Base-by-base conservation (phyloP, 2,113 vertebrate genomes). In the Nematolebias whitei region DNA sequence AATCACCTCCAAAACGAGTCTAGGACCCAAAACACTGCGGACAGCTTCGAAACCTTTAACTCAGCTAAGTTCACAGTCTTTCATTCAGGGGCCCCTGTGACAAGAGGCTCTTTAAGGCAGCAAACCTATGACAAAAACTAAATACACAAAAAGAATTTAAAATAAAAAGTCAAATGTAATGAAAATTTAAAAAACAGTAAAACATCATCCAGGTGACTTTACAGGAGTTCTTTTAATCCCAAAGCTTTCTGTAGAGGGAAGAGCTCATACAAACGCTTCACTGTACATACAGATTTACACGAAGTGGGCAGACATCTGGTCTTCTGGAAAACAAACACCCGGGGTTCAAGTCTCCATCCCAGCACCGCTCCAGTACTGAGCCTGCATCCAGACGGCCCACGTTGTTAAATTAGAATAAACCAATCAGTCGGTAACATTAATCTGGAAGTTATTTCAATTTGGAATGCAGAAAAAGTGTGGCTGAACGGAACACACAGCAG, bases 201-300 rank as follows among this genome's bases (percentile, higher is more conserved):
- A 71, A 48, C 15, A 43, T 4, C 38, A 49, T 80, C 63, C 43
- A 58, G 53, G 56, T 73, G 72, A 85, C 63, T 79, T 87, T 79
- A 87, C 79, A 84, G 63, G 69, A 78, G 56, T 81, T 82, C 41
- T 48, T 91, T 91, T 90, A 90, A 90, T 91, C 78, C 74, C 65
- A 79, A 76, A 47, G 63, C 63, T 81, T 55, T 76, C 19, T 81
- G 80, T 67, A 78, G 82, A 78, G 74, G 79, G 51, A 76, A 78
- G 82, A 75, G 83, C 80, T 84, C 65, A 57, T 88, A 87, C 88
- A 90, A 88, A 89, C 87, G 85, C 86, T 86, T 79, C 68, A 79
- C 74, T 87, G 84, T 90, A 89, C 89, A 90, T 80, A 86, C 68
- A 89, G 85, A 88, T 87, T 88, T 89, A 89, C 87, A 89, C 54